Evolutionary conservation across 2,888 invertebrate species (phyloP), one percentile per base, ranked within the genome.

Genomic region (Lissocephala sabroskyi): DNA sequence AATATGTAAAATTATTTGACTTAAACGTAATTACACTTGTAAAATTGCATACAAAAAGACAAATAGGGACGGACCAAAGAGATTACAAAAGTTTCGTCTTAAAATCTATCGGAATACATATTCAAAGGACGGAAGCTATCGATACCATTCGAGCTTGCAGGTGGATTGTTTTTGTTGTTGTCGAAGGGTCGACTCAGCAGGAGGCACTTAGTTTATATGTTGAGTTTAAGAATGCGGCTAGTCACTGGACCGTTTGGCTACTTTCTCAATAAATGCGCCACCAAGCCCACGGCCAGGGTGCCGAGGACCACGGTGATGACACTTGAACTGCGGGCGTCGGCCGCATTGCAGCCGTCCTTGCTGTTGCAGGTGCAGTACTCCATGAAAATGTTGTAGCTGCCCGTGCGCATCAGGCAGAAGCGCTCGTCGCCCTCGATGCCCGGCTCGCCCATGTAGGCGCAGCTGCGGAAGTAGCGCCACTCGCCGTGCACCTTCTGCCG

Each of bases 321-420:
- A 51, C 56, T 80, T 0, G 86, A 85, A 19, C 68, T 71, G 11
- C 85, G 79, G 7, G 83, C 57, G 1, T 86, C 81, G 0, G 90
- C 91, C 1, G 88, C 84, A 82, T 96, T 96, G 80, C 96, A 96
- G 0, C 96, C 96, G 82, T 96, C 95, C 84, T 96, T 96, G 75
- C 93, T 94, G 71, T 93, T 93, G 52, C 96, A 96, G 0, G 95
- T 95, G 81, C 96, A 97, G 75, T 93, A 95, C 84, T 97, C 96
- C 86, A 95, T 91, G 81, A 96, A 96, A 62, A 97, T 95, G 81
- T 97, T 95, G 84, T 94, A 95, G 1, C 94, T 94, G 14, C 96
- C 96, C 0, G 94, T 94, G 71, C 95, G 87, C 92, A 96, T 93
- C 9, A 95, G 86, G 67, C 96, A 96, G 84, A 93, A 96, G 45